Evolutionary conservation across 2,888 invertebrate species (phyloP), one percentile per base, ranked within the genome.

Genomic region (Cheilosia impressa): DNA sequence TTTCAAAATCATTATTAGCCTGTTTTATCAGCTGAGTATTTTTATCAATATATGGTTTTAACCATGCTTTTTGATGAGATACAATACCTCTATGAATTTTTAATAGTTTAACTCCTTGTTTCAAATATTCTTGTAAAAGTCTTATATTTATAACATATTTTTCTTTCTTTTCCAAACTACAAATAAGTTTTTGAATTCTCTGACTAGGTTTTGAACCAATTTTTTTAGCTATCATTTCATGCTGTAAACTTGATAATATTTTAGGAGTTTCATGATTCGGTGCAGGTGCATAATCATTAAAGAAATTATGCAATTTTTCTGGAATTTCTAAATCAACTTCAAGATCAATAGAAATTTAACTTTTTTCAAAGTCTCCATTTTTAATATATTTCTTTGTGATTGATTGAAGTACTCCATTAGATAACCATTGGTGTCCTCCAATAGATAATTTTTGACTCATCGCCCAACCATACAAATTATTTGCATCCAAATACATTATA

Each of bases 51-150:
- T 55, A 62, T n/a, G 52, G 63, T 73, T 90, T 89, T 52, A 92
- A 85, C 90, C 90, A 92, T 2, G 87, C 55, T 4, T 82, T 69
- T 79, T 91, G 91, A 3, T 82, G 66, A 81, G 91, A 91, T 85
- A 88, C 68, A 22, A 91, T 63, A 10, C 89, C 87, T 34, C 87
- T 57, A 82, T 89, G 89, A 88, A 76, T 89, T 88, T 80, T 90
- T 88, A 47, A 91, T 19, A 55, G 88, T 89, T 38, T 87, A 52
- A 87, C 91, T 90, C 81, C 91, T 89, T 62, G 50, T 72, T 72
- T 60, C 52, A 52, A 60, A 52, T 71, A 71, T 58, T 71, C 60
- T 71, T 71, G 34, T 58, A 71, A 47, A 50, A 58, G 58, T 34
- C 57, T 58, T 50, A 50, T 71, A n/a, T 43, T 45, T 57, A 57